Conservation (phyloP, 2,797 vertebrate species). For the Zonotrichia albicollis region DNA sequence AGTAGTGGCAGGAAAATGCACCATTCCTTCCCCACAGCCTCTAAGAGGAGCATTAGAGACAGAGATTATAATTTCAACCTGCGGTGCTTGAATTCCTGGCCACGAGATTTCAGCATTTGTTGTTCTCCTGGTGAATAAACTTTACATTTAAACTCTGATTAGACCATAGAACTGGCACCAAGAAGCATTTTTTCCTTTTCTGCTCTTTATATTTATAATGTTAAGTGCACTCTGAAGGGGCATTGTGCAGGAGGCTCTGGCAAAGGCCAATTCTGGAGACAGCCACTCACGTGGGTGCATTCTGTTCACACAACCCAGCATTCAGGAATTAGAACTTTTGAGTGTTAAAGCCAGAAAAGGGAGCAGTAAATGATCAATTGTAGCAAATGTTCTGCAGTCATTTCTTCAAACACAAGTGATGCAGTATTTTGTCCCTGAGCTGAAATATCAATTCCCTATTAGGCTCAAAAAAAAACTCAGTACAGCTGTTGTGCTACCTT, state of each 20-base stretch:
- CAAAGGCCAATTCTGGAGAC: neutral
- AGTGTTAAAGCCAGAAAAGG: constrained; percentile 2
- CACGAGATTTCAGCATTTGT: neutral
- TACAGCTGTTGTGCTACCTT: constrained; percentile 36
- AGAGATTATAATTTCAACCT: constrained; percentile 20
- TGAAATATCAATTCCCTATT: constrained; percentile 44
- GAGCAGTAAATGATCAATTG: constrained; percentile 37
- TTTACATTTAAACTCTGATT: constrained; percentile 34
- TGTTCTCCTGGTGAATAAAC: constrained; percentile 29
- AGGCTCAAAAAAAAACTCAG: neutral
- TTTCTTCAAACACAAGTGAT: constrained; percentile 49
- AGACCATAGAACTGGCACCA: neutral
- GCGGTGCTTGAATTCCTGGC: neutral
- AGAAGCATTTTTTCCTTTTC: neutral
- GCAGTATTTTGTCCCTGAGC: constrained; percentile 36
- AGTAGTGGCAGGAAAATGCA: neutral
- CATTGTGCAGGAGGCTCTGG: neutral
- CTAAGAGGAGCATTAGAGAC: neutral
- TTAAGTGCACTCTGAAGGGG: neutral
- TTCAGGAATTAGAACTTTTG: neutral
- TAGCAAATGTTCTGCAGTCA: constrained; percentile 43
- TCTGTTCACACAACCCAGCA: neutral
- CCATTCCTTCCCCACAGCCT: neutral
- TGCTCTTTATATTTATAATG: neutral
- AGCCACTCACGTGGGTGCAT: neutral